Evolutionary conservation across 2,888 invertebrate species (phyloP).

Genomic region (Lissonota sp.): DNA sequence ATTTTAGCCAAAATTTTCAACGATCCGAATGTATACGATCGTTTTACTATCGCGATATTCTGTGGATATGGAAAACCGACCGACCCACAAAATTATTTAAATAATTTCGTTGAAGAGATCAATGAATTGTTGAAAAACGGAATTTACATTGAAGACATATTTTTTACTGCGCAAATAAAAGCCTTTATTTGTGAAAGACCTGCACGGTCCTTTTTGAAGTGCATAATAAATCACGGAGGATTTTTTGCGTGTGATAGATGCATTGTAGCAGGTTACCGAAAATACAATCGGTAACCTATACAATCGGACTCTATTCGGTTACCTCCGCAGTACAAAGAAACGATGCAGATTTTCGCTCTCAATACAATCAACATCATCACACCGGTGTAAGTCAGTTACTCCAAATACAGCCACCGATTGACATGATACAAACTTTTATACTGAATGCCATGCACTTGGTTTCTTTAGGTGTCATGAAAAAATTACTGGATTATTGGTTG

Average conservation of each 20-base stretch:
- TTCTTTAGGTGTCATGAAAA: slow-evolving; percentile 44
- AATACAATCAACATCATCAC: slow-evolving; percentile 39
- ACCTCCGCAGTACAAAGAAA: slow-evolving; percentile 26
- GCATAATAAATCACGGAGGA: slow-evolving; percentile 42
- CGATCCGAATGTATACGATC: slow-evolving; percentile 47
- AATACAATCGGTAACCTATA: slow-evolving; percentile 28
- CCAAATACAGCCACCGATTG: slow-evolving; percentile 19
- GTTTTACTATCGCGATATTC: slow-evolving; percentile 63
- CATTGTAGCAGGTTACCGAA: slow-evolving; percentile 36
- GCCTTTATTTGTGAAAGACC: slow-evolving; percentile 60
- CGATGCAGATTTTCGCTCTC: slow-evolving; percentile 42
- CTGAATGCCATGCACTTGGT: slow-evolving; percentile 49
- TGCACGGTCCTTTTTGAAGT: slow-evolving; percentile 43
- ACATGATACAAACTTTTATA: slow-evolving; percentile 35
- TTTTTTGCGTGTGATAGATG: slow-evolving; percentile 59
- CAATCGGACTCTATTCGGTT: slow-evolving; percentile 43
- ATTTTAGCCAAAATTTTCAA: slow-evolving; percentile 52
- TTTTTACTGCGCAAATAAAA: slow-evolving; percentile 48
- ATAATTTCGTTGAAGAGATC: slow-evolving; percentile 38
- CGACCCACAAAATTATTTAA: slow-evolving; percentile 41
- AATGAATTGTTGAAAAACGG: slow-evolving; percentile 38
- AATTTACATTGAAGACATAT: slow-evolving; percentile 15
- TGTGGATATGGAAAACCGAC: slow-evolving; percentile 57
- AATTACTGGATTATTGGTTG: slow-evolving; percentile 27
- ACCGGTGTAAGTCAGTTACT: slow-evolving; percentile 38